Conservation (phyloP, 2,888 invertebrate genomes). For the Agrotis puta region DNA sequence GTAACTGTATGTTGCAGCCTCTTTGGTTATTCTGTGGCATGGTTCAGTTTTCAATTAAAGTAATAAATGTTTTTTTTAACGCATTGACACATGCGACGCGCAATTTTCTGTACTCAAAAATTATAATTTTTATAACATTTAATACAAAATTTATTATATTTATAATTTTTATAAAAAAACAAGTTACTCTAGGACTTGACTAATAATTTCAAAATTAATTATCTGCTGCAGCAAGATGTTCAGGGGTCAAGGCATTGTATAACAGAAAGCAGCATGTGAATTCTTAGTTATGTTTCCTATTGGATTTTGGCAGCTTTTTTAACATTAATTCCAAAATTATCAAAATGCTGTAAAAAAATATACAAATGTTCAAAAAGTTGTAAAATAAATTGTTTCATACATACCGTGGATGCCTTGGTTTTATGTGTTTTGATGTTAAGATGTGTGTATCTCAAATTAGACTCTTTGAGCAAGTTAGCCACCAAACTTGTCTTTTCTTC, state of each 20-base stretch:
- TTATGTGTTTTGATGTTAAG: slow-evolving; percentile 89
- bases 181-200: no score
- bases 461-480: slow-evolving; percentile 92
- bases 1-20: no score
- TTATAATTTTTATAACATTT: no score
- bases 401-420: slow-evolving; percentile 86
- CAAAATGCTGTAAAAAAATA: background rate
- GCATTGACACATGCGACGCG: no score
- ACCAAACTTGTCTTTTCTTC: slow-evolving; percentile 93
- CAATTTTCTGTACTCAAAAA: no score
- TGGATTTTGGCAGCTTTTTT: slow-evolving; percentile 1
- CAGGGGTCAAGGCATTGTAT: background rate
- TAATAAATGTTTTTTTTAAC: no score
- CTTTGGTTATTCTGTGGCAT: background rate
- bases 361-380: background rate
- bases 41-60: no score
- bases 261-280: background rate
- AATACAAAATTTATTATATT: no score
- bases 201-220: background rate
- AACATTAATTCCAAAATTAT: background rate
- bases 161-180: no score
- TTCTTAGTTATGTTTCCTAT: background rate
- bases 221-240: background rate
- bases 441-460: slow-evolving; percentile 93
- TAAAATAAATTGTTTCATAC: slow-evolving; percentile 61